phyloP scores from a whole-genome alignment of 2,888 invertebrate genomes.

The Mimachlamys varia region DNA sequence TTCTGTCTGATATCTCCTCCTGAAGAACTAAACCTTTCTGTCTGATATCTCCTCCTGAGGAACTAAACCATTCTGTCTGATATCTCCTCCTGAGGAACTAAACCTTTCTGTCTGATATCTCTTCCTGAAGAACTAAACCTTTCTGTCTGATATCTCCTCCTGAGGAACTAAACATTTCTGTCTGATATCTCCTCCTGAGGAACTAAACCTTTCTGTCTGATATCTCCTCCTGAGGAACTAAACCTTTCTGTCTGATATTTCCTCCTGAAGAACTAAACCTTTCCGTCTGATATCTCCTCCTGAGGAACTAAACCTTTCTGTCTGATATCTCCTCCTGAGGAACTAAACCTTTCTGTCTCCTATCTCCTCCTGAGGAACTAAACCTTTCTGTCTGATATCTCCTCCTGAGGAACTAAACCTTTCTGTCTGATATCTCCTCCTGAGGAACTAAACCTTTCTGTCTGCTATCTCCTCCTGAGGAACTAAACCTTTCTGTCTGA shows the following conservation, averaged over 20 bases:
- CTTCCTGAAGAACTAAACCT: no score
- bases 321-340: not conserved
- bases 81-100: no score
- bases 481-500: not conserved
- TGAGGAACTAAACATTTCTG: not conserved
- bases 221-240: not conserved
- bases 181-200: no score
- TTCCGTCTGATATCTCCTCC: not conserved
- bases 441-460: not conserved
- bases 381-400: not conserved
- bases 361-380: not conserved
- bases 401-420: not conserved
- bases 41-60: no score
- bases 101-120: slow-evolving; percentile 20
- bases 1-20: no score
- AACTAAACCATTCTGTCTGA: not conserved
- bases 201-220: not conserved
- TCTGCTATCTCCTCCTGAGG: not conserved
- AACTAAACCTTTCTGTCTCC: not conserved
- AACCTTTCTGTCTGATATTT: not conserved
- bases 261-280: not conserved
- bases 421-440: not conserved
- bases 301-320: not conserved
- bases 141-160: no score
- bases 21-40: not conserved